A percentile compares a stretch with the other conserved stretches of the same genome.
Evolutionary conservation across 2,113 vertebrate species (phyloP).

Genomic region (Anolis carolinensis): DNA sequence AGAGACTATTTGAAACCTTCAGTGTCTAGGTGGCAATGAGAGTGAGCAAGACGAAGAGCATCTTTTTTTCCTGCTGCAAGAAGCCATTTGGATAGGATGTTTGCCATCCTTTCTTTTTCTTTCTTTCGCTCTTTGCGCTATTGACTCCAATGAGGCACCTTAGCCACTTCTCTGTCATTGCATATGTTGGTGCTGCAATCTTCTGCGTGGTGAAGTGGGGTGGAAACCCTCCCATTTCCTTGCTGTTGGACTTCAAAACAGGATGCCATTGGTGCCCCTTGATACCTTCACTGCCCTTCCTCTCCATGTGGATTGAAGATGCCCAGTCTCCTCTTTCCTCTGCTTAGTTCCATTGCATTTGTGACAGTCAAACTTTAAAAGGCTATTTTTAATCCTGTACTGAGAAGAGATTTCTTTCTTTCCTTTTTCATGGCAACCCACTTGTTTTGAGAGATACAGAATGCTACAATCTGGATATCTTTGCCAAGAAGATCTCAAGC

Average conservation of each 20-base stretch:
- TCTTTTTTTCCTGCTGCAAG: constrained; percentile 68
- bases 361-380: constrained; percentile 77
- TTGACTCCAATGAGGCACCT: constrained; percentile 82
- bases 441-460: constrained; percentile 74
- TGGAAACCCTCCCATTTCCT: constrained; percentile 74
- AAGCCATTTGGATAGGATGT: constrained; percentile 75
- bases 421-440: constrained; percentile 50
- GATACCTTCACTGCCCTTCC: constrained; percentile 70
- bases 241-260: constrained; percentile 78
- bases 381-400: constrained; percentile 65
- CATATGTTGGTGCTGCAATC: constrained; percentile 73
- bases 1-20: constrained; percentile 75
- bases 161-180: constrained; percentile 72
- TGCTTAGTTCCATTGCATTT: constrained; percentile 48
- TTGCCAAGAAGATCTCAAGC: constrained; percentile 76
- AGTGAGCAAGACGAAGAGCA: constrained; percentile 43
- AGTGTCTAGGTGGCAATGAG: constrained; percentile 68
- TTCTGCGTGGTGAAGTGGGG: constrained; percentile 80
- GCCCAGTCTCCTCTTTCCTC: constrained; percentile 72
- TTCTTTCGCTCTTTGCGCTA: constrained; percentile 76
- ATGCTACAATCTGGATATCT: constrained; percentile 74
- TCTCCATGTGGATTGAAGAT: constrained; percentile 80
- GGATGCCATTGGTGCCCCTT: constrained; percentile 75
- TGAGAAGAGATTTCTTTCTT: constrained; percentile 58
- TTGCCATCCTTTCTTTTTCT: constrained; percentile 66